A percentile compares a stretch with the other conserved stretches of the same genome.
phyloP scores from a whole-genome alignment of 2,888 invertebrate species.

The Trichogramma dendrolimi region DNA sequence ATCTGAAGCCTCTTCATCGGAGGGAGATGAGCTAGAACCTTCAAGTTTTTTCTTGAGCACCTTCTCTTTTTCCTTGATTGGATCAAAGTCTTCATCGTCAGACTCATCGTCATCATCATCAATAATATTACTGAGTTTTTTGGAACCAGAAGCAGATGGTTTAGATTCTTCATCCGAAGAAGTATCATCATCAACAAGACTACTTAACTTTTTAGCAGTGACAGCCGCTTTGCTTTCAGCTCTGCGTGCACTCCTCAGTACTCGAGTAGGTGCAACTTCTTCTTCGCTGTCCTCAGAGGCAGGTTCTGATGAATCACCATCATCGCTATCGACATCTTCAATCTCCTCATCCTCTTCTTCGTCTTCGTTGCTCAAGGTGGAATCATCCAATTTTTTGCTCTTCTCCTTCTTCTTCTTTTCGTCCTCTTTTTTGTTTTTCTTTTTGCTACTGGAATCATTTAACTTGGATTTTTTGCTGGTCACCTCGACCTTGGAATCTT shows the following conservation, averaged over 20 bases:
- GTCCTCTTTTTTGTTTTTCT: constrained; percentile 2
- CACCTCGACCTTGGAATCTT: neutral
- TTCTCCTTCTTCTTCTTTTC: constrained; percentile 9
- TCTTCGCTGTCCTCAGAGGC: constrained; percentile 16
- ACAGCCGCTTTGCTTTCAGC: constrained; percentile 11
- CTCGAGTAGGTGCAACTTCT: constrained; percentile 4
- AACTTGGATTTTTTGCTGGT: neutral
- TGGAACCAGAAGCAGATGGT: constrained; percentile 2
- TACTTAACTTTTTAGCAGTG: constrained; percentile 13
- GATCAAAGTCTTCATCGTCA: constrained; percentile 25
- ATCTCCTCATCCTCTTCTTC: neutral
- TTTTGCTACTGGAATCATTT: constrained; percentile 4
- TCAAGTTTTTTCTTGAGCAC: neutral
- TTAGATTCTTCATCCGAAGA: constrained; percentile 25
- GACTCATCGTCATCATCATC: constrained; percentile 16
- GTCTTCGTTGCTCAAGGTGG: neutral
- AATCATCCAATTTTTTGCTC: constrained; percentile 16
- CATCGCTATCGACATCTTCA: neutral
- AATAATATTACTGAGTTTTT: constrained; percentile 19
- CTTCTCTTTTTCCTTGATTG: constrained; percentile 14
- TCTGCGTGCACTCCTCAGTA: neutral
- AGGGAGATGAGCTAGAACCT: neutral
- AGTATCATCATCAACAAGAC: constrained; percentile 24
- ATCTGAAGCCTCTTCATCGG: constrained; percentile 4
- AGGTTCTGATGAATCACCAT: constrained; percentile 7